These are phyloP conservation scores for Xenopus tropicalis DNA, from an alignment of 2,113 vertebrate genomes.

Conservation along the genomic window UCB_Xtro_10.0 CM004450.2:76799501-76800000, in stretches of 20 bases:
- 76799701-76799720: background rate
- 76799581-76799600: background rate
- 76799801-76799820: no score
- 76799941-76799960: no score
- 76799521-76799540: background rate
- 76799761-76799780: background rate
- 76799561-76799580: background rate
- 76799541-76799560: background rate
- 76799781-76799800: background rate
- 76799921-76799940: no score
- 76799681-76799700: background rate
- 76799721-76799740: background rate
- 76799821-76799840: no score
- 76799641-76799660: background rate
- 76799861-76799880: no score
- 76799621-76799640: background rate
- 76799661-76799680: background rate
- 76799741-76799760: background rate
- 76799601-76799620: constrained; percentile 3
- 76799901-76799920: no score
- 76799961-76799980: no score
- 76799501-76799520: constrained; percentile 1
- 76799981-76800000: no score
- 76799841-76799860: no score
- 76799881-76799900: no score